phyloP scores from a whole-genome alignment of 2,797 vertebrate genomes.

The Oreochromis grahami region DNA sequence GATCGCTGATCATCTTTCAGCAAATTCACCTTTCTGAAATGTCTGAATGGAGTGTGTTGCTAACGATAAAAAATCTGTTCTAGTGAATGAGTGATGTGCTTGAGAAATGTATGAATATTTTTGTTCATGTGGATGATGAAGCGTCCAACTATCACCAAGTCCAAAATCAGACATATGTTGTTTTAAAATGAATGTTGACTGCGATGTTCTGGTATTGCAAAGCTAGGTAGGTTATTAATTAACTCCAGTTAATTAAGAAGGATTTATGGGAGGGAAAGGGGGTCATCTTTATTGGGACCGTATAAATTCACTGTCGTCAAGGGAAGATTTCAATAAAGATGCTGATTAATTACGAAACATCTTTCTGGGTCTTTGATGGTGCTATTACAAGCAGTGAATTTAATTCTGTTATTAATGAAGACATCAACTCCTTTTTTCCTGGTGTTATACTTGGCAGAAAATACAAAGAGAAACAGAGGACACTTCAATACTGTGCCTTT shows the following conservation, averaged over 20 bases:
- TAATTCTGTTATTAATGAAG: not conserved
- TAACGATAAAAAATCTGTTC: not conserved
- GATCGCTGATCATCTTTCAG: not conserved
- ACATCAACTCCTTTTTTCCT: not conserved
- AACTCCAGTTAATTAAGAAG: not conserved
- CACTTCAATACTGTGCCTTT: not conserved
- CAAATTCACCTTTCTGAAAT: not conserved
- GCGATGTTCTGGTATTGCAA: not conserved
- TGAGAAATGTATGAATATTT: not conserved
- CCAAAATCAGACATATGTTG: not conserved
- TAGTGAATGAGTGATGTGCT: not conserved
- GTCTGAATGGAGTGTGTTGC: not conserved
- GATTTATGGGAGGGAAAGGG: not conserved
- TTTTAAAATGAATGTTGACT: not conserved
- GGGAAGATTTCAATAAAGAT: not conserved
- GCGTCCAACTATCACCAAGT: not conserved
- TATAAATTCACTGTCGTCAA: not conserved
- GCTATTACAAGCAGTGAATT: not conserved
- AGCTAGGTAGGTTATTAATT: not conserved
- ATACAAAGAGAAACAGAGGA: not conserved
- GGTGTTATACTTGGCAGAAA: not conserved
- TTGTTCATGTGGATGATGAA: not conserved
- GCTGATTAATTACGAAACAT: not conserved
- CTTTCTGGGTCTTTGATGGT: not conserved
- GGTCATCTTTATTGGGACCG: not conserved